Percentiles rank a stretch among this genome's conserved stretches.
Conservation (phyloP, 1,140 invertebrate genomes). For the Psilanteris sp. region DNA sequence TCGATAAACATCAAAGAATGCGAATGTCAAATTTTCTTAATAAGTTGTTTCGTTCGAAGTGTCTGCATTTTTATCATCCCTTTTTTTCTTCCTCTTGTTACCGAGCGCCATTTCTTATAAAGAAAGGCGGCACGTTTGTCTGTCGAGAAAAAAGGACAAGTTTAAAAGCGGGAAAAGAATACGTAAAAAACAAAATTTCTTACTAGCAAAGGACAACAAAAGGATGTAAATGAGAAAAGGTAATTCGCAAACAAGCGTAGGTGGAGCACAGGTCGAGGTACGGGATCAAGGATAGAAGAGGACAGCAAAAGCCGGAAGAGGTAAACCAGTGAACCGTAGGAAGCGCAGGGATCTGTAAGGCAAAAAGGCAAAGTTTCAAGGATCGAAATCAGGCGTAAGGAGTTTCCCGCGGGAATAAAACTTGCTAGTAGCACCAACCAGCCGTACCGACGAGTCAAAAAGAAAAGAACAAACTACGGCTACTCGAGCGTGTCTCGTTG, state of each 20-base stretch:
- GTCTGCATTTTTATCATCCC: neutral
- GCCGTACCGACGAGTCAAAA: constrained; percentile 48
- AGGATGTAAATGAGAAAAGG: constrained; percentile 73
- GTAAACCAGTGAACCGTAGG: constrained; percentile 62
- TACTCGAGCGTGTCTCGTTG: constrained; percentile 65
- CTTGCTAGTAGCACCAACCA: constrained; percentile 64
- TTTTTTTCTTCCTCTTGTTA: neutral
- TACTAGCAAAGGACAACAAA: constrained; percentile 67
- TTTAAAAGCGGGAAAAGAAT: constrained; percentile 30
- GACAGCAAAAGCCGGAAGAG: constrained; percentile 40
- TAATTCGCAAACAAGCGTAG: constrained; percentile 74
- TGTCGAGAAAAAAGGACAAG: constrained; percentile 16
- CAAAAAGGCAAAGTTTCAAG: constrained; percentile 71
- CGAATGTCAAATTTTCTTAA: constrained; percentile 43
- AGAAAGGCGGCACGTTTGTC: constrained; percentile 60
- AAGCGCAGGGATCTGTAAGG: constrained; percentile 49
- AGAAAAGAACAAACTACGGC: constrained; percentile 52
- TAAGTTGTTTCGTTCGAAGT: constrained; percentile 17
- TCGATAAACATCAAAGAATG: constrained; percentile 6
- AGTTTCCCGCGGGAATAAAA: constrained; percentile 67
- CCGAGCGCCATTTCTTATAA: constrained; percentile 26
- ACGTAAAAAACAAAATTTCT: constrained; percentile 65
- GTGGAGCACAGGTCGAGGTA: constrained; percentile 55
- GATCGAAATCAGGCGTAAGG: constrained; percentile 75
- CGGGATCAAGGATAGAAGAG: constrained; percentile 44